Evolutionary conservation across 2,888 invertebrate species (phyloP).

Genomic region (Lacanobia oleracea): DNA sequence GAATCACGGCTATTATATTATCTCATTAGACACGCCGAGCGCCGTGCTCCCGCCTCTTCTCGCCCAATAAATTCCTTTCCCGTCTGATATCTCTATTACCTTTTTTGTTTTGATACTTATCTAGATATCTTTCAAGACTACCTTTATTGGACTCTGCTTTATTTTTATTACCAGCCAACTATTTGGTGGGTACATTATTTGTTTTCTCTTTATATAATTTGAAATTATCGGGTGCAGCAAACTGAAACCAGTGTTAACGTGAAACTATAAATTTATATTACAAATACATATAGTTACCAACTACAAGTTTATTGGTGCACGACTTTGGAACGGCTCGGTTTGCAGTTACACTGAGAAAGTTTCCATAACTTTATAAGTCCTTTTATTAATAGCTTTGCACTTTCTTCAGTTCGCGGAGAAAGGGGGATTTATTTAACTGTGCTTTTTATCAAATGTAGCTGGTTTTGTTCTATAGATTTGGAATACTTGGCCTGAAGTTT

Average conservation of each 20-base stretch:
- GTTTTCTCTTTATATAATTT: not conserved
- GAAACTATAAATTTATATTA: conserved; percentile 85
- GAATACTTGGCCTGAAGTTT: conserved; percentile 22
- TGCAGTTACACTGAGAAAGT: conserved; percentile 82
- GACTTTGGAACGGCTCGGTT: conserved; percentile 83
- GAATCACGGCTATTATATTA: conserved; percentile 90
- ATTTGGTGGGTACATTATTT: not conserved
- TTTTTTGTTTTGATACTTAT: conserved; percentile 73
- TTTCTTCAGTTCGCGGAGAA: conserved; percentile 73
- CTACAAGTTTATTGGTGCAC: conserved; percentile 87
- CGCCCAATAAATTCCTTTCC: conserved; percentile 86
- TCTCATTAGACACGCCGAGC: conserved; percentile 89
- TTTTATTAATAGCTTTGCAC: conserved; percentile 87
- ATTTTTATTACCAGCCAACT: conserved; percentile 42
- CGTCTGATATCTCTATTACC: conserved; percentile 82
- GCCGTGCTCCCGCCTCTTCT: conserved; percentile 79
- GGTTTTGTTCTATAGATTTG: conserved; percentile 37
- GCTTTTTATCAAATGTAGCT: conserved; percentile 49
- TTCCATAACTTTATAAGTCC: conserved; percentile 87
- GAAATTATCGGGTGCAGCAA: conserved; percentile 56
- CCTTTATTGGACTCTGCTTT: conserved; percentile 39
- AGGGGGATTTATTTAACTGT: conserved; percentile 61
- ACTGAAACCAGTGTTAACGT: conserved; percentile 74
- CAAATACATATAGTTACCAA: conserved; percentile 88
- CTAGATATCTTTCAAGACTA: conserved; percentile 47